These are phyloP conservation scores for Dasysyrphus tricinctus DNA, from an alignment of 2,888 invertebrate species.

Conservation along the genomic window DNA sequence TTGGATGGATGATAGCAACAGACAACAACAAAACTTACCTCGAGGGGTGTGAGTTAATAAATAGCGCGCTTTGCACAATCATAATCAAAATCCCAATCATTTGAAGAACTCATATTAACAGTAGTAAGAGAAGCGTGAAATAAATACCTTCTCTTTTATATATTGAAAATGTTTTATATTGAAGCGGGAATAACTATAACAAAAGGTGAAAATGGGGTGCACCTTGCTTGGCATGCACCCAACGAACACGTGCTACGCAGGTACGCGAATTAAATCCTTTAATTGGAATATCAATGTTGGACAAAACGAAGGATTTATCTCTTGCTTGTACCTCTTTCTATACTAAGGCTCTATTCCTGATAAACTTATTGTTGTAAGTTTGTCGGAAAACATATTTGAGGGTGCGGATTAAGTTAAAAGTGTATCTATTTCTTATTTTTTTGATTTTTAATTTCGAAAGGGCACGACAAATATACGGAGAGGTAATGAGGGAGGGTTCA, in stretches of 20 bases:
- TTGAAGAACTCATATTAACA: conserved; percentile 54
- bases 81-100: conserved; percentile 71
- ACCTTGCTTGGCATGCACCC: conserved; percentile 60
- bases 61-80: conserved; percentile 65
- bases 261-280: conserved; percentile 73
- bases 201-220: conserved; percentile 70
- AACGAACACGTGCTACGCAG: conserved; percentile 70
- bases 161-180: conserved; percentile 36
- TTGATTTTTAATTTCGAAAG: conserved; percentile 57
- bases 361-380: conserved; percentile 40
- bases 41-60: conserved; percentile 70
- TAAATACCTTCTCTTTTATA: conserved; percentile 45
- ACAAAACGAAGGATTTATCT: conserved; percentile 35
- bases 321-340: conserved; percentile 1
- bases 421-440: conserved; percentile 48
- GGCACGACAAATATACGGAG: background rate
- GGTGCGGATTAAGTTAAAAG: conserved; percentile 47
- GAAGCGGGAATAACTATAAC: conserved; percentile 29
- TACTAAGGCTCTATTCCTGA: background rate
- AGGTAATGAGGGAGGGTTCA: conserved; percentile 34
- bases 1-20: conserved; percentile 38
- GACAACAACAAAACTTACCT: conserved; percentile 28
- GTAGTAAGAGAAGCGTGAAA: conserved; percentile 64
- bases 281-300: conserved; percentile 68
- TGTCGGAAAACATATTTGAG: conserved; percentile 5